Evolutionary conservation across 2,113 vertebrate species (phyloP), one percentile per base, ranked within the genome.

Genomic region (Mixornis gularis): DNA sequence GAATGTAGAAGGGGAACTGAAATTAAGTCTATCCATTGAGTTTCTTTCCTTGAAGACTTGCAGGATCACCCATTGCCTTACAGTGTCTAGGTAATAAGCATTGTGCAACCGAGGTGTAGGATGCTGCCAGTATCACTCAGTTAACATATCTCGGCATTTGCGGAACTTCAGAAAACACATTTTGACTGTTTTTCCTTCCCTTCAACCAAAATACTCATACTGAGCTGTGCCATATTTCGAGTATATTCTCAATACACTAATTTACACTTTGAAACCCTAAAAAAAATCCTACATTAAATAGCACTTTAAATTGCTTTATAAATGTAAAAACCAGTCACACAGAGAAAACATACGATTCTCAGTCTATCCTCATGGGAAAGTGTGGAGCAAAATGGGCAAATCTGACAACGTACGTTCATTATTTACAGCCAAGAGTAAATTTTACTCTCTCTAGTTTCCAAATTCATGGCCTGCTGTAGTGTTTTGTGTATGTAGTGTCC

Each of bases 351-450:
- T 71, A 46, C 18, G 52, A 71, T 81, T 83, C 65, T 94, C 92
- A 96, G 86, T 96, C 96, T 95, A 95, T 95, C 96, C 58, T 97
- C 95, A 94, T 82, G 89, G 86, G 94, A 96, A 96, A 82, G 56
- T 55, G 94, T 95, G 77, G 59, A 94, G 51, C 44, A 89, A 95
- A 93, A 84, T 43, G 76, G 76, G 80, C 41, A 85, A 76, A 93
- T 91, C 55, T 72, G 58, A 86, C 41, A 78, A 72, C 5, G 3
- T 91, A 40, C 77, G 92, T 94, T 91, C 68, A 69, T 63, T 82
- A 86, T 74, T 94, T 92, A 77, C 55, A 76, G 34, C 15, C 3
- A 6, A 85, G 68, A 79, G 84, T 88, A 93, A 92, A 89, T 82
- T 86, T 87, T 93, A 79, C 78, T 87, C 80, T 44, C 20, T 49